Conservation (phyloP, 1,140 invertebrate species). For the Drosophila kikkawai region DNA sequence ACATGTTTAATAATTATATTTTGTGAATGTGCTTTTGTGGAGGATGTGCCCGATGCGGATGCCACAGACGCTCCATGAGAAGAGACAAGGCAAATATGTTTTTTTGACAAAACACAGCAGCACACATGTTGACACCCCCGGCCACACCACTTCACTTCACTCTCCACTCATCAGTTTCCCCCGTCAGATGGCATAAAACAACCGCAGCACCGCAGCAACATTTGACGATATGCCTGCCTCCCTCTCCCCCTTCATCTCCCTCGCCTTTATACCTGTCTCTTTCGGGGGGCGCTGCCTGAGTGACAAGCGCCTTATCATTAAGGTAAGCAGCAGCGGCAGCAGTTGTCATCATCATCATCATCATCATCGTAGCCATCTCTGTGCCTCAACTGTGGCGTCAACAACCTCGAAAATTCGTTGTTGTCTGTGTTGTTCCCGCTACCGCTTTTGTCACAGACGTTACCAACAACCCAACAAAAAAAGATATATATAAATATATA, state of each 20-base stretch:
- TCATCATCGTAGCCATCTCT: conserved; percentile 48
- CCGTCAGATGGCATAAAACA: conserved; percentile 79
- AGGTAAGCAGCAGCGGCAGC: conserved; percentile 70
- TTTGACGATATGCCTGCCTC: conserved; percentile 63
- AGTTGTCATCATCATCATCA: conserved; percentile 70
- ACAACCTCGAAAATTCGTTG: conserved; percentile 75
- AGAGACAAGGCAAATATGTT: conserved; percentile 81
- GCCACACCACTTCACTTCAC: conserved; percentile 1
- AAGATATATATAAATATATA: conserved; percentile 16
- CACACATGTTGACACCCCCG: conserved; percentile 71
- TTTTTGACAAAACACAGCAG: conserved; percentile 81
- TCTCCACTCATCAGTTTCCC: conserved; percentile 12
- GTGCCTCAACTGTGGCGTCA: conserved; percentile 58
- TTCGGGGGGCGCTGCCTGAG: conserved; percentile 59
- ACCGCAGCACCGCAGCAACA: conserved; percentile 79
- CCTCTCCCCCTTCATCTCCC: background rate
- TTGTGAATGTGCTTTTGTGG: conserved; percentile 75
- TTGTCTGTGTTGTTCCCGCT: conserved; percentile 45
- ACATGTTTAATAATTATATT: conserved; percentile 84
- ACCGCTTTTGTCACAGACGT: conserved; percentile 71
- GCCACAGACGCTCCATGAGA: conserved; percentile 28
- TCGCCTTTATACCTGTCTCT: conserved; percentile 3
- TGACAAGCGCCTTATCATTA: conserved; percentile 83
- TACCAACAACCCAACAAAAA: conserved; percentile 47
- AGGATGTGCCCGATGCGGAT: conserved; percentile 35